Evolutionary conservation across 2,888 invertebrate species (phyloP).

Genomic region (Perizoma affinitatum): DNA sequence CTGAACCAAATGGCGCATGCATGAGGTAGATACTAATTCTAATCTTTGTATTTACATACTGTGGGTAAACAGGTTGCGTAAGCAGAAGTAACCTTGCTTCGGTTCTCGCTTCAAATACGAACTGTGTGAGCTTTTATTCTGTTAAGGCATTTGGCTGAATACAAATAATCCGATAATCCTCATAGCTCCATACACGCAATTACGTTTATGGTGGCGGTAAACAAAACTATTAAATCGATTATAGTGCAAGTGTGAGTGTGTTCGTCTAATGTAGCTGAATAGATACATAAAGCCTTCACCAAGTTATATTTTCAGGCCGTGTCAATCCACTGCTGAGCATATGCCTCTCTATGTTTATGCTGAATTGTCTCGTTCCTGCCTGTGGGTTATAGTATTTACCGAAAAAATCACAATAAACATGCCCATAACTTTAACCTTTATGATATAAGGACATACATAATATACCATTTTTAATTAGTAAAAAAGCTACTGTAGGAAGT

Average conservation of each 20-base stretch:
- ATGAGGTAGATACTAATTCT: conserved; percentile 40
- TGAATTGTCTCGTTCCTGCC: too few species aligned
- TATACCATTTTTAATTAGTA: too few species aligned
- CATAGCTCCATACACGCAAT: conserved; percentile 16
- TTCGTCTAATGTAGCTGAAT: too few species aligned
- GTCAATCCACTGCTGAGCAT: too few species aligned
- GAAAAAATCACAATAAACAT: too few species aligned
- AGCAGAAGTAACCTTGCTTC: conserved; percentile 43
- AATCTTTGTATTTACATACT: conserved; percentile 54
- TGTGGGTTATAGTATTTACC: too few species aligned
- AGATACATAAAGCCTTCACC: too few species aligned
- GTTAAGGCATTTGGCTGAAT: conserved; percentile 8
- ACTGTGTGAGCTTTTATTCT: conserved; percentile 31
- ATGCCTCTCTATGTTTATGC: too few species aligned
- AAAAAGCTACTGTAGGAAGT: too few species aligned
- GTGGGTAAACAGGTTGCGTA: conserved; percentile 52
- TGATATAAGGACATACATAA: too few species aligned
- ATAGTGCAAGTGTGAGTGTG: not conserved
- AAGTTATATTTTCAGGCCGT: too few species aligned
- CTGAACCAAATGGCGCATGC: conserved; percentile 28
- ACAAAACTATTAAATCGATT: conserved; percentile 4
- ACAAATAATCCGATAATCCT: conserved; percentile 15
- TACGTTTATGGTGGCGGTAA: conserved; percentile 1
- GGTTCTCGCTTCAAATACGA: conserved; percentile 30
- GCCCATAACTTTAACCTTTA: too few species aligned